Evolutionary conservation across 64 coral and sea anemone species (phyloP).

Genomic region (Montipora capricornis): DNA sequence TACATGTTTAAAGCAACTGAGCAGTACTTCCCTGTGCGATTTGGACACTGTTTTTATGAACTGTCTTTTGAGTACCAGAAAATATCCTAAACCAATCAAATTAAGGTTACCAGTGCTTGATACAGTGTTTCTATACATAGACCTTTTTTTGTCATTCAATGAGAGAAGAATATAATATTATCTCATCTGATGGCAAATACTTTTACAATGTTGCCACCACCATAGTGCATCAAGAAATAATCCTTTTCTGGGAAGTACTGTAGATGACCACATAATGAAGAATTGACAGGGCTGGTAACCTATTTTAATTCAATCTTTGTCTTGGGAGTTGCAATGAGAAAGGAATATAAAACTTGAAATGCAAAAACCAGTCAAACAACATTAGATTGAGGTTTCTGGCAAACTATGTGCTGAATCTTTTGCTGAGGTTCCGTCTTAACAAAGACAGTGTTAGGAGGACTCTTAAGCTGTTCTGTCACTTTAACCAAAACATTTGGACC

Average conservation of each 20-base stretch:
- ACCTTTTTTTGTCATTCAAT: too few relatives aligned
- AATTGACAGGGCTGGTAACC: neutral
- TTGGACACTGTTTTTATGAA: too few relatives aligned
- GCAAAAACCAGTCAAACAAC: constrained; percentile 72
- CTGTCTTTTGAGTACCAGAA: too few relatives aligned
- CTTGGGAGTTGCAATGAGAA: neutral
- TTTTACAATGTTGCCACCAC: too few relatives aligned
- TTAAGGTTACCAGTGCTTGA: too few relatives aligned
- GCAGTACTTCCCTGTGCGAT: too few relatives aligned
- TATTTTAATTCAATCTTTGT: too few relatives aligned
- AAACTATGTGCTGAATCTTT: constrained; percentile 79
- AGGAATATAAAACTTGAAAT: neutral
- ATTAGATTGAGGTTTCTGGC: constrained; percentile 93
- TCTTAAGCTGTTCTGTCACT: constrained; percentile 89
- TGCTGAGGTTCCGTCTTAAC: constrained; percentile 77
- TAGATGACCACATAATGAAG: too few relatives aligned
- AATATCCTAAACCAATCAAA: too few relatives aligned
- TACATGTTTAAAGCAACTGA: too few relatives aligned
- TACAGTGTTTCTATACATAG: too few relatives aligned
- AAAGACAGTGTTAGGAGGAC: constrained; percentile 89
- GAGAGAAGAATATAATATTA: too few relatives aligned
- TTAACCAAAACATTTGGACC: constrained; percentile 88
- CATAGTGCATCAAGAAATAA: neutral
- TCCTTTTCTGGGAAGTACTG: neutral
- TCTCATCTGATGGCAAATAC: neutral